A percentile compares a stretch with the other conserved stretches of the same genome.
These are phyloP conservation scores for Timandra comae DNA, from an alignment of 2,888 invertebrate genomes.

Conservation along the genomic window DNA sequence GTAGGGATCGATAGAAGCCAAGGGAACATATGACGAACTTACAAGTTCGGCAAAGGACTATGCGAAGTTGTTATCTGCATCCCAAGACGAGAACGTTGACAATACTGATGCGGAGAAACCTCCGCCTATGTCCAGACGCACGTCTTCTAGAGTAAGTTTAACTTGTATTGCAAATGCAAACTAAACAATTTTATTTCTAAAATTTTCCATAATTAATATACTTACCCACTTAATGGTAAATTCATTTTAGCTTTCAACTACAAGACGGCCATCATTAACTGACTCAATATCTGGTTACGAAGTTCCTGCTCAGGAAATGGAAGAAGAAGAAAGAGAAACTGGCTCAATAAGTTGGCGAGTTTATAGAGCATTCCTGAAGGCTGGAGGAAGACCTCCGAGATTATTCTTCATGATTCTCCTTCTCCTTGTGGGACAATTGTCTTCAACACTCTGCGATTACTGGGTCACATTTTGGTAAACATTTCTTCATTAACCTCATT, in stretches of 20 bases:
- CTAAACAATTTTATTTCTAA: background rate
- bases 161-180: background rate
- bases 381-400: conserved; percentile 74
- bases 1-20: conserved; percentile 74
- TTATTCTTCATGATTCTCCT: conserved; percentile 72
- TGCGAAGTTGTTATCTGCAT: conserved; percentile 71
- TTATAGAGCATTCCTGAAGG: conserved; percentile 78
- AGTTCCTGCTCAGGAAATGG: conserved; percentile 72
- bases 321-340: conserved; percentile 77
- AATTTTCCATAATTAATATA: background rate
- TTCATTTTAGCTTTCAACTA: conserved; percentile 58
- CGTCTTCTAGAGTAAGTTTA: conserved; percentile 57
- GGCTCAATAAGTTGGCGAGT: conserved; percentile 81
- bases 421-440: conserved; percentile 79
- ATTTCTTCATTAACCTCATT: conserved; percentile 24
- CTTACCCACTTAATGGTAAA: no score
- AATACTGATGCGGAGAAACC: conserved; percentile 48
- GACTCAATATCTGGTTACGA: conserved; percentile 61
- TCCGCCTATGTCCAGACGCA: conserved; percentile 50
- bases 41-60: conserved; percentile 77
- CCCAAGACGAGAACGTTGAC: conserved; percentile 62
- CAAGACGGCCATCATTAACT: conserved; percentile 63
- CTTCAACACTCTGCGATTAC: conserved; percentile 84
- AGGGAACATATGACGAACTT: conserved; percentile 78
- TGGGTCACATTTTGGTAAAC: conserved; percentile 83